A percentile compares a stretch with the other conserved stretches of the same genome.
Evolutionary conservation across 2,113 vertebrate genomes (phyloP).

Genomic region (Tretioscincus oriximinensis): DNA sequence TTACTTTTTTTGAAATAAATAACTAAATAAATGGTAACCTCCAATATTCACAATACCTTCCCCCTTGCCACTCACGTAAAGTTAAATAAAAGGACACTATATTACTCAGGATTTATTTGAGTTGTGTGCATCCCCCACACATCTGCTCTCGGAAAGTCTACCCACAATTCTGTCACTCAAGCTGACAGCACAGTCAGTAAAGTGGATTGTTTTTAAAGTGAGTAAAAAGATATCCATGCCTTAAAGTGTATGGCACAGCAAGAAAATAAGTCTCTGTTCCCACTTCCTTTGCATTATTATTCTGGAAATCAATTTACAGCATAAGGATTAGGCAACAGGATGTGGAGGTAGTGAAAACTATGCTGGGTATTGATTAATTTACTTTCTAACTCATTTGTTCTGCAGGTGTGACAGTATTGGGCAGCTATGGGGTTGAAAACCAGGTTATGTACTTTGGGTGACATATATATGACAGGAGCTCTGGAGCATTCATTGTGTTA

Average conservation of each 20-base stretch:
- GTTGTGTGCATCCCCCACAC: conserved; percentile 30
- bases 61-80: neutral
- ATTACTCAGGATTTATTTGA: conserved; percentile 51
- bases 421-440: neutral
- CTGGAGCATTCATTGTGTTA: neutral
- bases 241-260: neutral
- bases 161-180: conserved; percentile 62
- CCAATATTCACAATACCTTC: neutral
- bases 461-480: neutral
- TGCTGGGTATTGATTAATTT: conserved; percentile 14
- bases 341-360: neutral
- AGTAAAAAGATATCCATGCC: neutral
- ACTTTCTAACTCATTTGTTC: conserved; percentile 9
- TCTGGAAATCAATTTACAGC: conserved; percentile 19
- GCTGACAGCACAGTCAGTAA: conserved; percentile 60
- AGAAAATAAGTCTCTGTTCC: conserved; percentile 25
- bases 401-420: conserved; percentile 8
- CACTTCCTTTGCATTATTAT: neutral
- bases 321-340: conserved; percentile 4
- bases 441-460: neutral
- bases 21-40: conserved; percentile 30
- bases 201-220: conserved; percentile 60
- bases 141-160: conserved; percentile 37
- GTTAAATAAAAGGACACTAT: conserved; percentile 17
- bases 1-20: conserved; percentile 10